Evolutionary conservation across 2,888 invertebrate genomes (phyloP).

Genomic region (Lissocephala sabroskyi): DNA sequence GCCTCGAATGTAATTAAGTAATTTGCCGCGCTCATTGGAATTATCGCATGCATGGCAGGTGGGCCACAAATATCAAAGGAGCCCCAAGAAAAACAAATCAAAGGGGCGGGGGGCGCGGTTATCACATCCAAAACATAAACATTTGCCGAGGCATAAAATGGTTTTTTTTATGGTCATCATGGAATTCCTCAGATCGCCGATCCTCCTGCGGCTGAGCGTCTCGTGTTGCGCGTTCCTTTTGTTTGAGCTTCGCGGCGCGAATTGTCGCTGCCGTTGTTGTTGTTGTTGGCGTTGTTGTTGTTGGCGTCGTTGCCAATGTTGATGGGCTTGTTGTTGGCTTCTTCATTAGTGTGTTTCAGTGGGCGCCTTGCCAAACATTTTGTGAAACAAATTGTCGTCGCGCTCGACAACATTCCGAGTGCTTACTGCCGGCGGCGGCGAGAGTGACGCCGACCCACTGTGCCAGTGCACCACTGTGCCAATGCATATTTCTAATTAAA

Average conservation of each 20-base stretch:
- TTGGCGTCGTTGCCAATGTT: slow-evolving; percentile 15
- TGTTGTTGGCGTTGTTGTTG: slow-evolving; percentile 15
- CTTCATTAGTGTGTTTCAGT: slow-evolving; percentile 61
- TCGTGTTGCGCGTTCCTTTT: background rate
- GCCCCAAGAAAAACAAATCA: background rate
- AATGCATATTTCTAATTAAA: slow-evolving; percentile 48
- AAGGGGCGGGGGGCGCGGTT: no score
- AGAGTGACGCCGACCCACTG: slow-evolving; percentile 30
- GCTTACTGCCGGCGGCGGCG: slow-evolving; percentile 40
- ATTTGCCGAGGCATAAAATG: slow-evolving; percentile 7
- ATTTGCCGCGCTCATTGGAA: no score
- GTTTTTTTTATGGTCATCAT: slow-evolving; percentile 33
- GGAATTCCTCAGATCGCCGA: slow-evolving; percentile 30
- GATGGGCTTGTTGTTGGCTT: slow-evolving; percentile 19
- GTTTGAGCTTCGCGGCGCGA: no score
- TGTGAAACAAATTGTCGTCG: slow-evolving; percentile 69
- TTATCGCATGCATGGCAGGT: no score
- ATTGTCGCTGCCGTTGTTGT: background rate
- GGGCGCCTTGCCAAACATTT: slow-evolving; percentile 67
- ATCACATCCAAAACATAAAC: slow-evolving; percentile 9
- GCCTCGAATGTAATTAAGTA: no score
- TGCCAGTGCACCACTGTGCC: slow-evolving; percentile 44
- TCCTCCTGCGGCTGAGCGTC: background rate
- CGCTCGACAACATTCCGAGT: slow-evolving; percentile 68
- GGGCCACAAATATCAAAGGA: no score